These are phyloP conservation scores for Icerya purchasi DNA, from an alignment of 2,888 invertebrate species.

Conservation along the genomic window DNA sequence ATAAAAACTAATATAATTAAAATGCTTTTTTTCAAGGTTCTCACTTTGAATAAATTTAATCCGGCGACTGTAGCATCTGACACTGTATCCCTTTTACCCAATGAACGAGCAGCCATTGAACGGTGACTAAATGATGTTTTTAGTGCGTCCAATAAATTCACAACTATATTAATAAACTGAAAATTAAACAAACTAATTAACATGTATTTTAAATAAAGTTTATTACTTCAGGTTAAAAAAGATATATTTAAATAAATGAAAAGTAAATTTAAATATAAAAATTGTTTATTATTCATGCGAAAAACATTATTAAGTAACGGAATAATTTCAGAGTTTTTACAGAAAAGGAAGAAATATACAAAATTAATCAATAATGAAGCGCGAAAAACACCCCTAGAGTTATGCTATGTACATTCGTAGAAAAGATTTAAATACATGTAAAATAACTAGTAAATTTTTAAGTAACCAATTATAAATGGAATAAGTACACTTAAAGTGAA, in stretches of 20 bases:
- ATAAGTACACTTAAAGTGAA: too few relatives aligned
- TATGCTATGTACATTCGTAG: too few relatives aligned
- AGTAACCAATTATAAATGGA: too few relatives aligned
- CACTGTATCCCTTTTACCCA: conserved; percentile 70
- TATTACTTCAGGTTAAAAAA: background rate
- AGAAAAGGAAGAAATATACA: too few relatives aligned
- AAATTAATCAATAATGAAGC: too few relatives aligned
- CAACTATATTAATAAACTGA: conserved; percentile 79
- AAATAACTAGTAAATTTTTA: too few relatives aligned
- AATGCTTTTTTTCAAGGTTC: background rate
- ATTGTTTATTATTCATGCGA: background rate
- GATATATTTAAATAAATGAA: background rate
- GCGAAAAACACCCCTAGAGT: too few relatives aligned
- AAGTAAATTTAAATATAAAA: background rate
- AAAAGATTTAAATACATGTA: too few relatives aligned
- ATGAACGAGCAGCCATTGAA: conserved; percentile 58
- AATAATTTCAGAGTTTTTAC: too few relatives aligned
- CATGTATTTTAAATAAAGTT: background rate
- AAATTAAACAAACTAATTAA: conserved; percentile 15
- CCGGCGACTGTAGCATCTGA: conserved; percentile 76
- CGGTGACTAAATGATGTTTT: conserved; percentile 84
- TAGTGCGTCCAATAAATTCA: conserved; percentile 71
- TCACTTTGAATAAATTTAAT: conserved; percentile 54
- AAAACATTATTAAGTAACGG: too few relatives aligned
- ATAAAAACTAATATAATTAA: background rate